Percentiles rank a stretch among this genome's conserved stretches.
phyloP scores from a whole-genome alignment of 2,113 vertebrate species.

The Syngnathus scovelli region DNA sequence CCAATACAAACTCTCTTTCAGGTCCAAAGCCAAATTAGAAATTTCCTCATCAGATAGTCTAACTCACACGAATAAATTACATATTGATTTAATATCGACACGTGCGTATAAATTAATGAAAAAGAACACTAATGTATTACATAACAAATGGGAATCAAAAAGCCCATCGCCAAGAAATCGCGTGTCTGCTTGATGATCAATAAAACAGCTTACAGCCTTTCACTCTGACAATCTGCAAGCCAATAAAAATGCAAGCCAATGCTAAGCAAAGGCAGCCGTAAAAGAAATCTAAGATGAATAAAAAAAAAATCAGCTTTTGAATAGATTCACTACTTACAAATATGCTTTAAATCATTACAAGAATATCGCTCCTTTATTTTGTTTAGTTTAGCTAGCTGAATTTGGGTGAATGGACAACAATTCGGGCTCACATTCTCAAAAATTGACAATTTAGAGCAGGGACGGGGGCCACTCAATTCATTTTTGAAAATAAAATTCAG shows the following conservation, averaged over 20 bases:
- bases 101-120: neutral
- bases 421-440: no score
- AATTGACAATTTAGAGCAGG: no score
- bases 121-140: slow-evolving; percentile 5
- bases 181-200: neutral
- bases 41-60: neutral
- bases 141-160: neutral
- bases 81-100: neutral
- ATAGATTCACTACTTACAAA: neutral
- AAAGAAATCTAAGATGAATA: neutral
- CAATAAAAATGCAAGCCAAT: neutral
- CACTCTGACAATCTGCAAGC: slow-evolving; percentile 1
- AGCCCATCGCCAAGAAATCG: neutral
- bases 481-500: no score
- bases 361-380: no score
- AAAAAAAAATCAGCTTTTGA: neutral
- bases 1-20: neutral
- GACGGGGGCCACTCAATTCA: no score
- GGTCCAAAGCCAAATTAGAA: neutral
- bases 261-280: neutral
- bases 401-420: no score
- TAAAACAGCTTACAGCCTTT: slow-evolving; percentile 5
- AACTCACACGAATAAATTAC: neutral
- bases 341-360: no score
- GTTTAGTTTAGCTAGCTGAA: no score